Evolutionary conservation across 1,140 invertebrate genomes (phyloP), one percentile per base, ranked within the genome.

Genomic region (Portunus trituberculatus): DNA sequence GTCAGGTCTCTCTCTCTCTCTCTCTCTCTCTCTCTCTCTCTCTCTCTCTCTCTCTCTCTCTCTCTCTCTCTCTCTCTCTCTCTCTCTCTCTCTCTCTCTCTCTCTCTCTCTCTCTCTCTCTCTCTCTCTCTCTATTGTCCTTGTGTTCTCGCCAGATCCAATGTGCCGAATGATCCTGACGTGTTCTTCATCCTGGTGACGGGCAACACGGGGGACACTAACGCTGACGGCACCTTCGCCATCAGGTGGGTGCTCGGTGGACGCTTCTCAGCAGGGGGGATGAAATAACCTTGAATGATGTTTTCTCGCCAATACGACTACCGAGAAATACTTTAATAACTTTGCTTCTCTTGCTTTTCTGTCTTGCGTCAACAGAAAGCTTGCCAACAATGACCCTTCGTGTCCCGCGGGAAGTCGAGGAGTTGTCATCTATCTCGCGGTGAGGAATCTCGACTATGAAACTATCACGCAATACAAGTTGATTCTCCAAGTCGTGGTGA

Each of bases 141-240:
- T 32, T n/a, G 25, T 67, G 12, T 31, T 31, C 45, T 52, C 16
- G 25, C 4, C 84, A 95, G 94, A 4, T 95, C 94, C n/a, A 95
- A 95, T 76, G 39, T 95, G 28, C 89, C 94, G 12, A 39, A 67
- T 46, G 87, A 86, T 6, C 84, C 91, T 0, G 48, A 92, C n/a
- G 94, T 95, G 14, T 95, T 88, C 94, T 95, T 95, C 91, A 95
- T 91, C 20, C 91, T 95, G 0, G 82, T 95, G 29, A 95, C 92
- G 83, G 94, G 94, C 29, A 88, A 95, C 82, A 95, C 94, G 4
- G 31, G 45, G n/a, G 94, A 92, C 31, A 92, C 90, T 10, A 95
- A 95, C 83, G 46, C 91, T 0, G 94, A 95, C 91, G 94, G 94
- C 12, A 95, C 94, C 83, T 95, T 95, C 83, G 94, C 94, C n/a